Conservation (phyloP, 2,113 vertebrate genomes). For the Narcine bancroftii region DNA sequence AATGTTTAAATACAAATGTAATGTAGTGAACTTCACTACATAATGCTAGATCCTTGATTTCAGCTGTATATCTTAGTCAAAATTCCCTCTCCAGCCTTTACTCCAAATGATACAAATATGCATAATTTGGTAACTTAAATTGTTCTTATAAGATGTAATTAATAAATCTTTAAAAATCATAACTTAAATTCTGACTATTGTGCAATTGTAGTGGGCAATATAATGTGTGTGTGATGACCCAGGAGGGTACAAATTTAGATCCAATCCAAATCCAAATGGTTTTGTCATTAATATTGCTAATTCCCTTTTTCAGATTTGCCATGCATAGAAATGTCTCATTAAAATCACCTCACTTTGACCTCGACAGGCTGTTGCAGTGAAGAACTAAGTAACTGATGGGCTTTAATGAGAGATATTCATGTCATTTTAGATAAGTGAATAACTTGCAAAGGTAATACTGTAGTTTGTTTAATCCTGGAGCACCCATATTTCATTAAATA, state of each 20-base stretch:
- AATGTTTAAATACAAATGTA: background rate
- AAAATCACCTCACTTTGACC: background rate
- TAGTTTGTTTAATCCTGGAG: background rate
- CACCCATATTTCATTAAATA: background rate
- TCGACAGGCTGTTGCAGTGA: background rate
- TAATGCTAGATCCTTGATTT: background rate
- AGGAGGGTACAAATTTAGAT: background rate
- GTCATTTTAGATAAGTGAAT: background rate
- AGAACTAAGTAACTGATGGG: background rate
- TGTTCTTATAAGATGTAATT: background rate
- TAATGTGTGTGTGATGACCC: background rate
- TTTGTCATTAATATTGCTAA: background rate
- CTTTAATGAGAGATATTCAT: background rate
- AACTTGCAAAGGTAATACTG: background rate
- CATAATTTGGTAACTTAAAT: background rate
- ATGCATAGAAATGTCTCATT: background rate
- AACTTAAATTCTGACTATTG: background rate
- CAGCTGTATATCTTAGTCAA: background rate
- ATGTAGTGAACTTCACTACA: background rate
- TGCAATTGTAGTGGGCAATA: background rate
- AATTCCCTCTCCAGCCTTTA: background rate
- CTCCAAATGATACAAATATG: background rate
- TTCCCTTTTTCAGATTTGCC: background rate
- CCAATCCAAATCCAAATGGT: background rate
- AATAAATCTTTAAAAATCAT: background rate